phyloP scores from a whole-genome alignment of 2,888 invertebrate species.

The Doris montereyensis region DNA sequence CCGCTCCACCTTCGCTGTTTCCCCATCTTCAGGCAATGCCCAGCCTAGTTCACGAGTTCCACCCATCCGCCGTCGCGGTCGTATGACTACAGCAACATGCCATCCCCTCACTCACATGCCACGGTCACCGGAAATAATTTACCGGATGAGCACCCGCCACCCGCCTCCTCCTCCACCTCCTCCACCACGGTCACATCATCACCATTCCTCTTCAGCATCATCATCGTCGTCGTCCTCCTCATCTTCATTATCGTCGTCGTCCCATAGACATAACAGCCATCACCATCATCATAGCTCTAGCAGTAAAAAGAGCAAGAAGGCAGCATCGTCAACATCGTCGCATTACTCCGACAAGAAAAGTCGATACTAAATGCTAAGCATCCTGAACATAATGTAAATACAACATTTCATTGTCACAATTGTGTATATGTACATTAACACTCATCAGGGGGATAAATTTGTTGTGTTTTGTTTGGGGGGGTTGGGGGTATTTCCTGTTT shows the following conservation, averaged over 20 bases:
- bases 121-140: conserved; percentile 26
- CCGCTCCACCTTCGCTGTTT: background rate
- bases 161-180: conserved; percentile 35
- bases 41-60: conserved; percentile 22
- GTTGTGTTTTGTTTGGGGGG: no score
- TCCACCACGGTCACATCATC: conserved; percentile 23
- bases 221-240: conserved; percentile 33
- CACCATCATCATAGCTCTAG: conserved; percentile 33
- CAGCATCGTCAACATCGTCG: conserved; percentile 30
- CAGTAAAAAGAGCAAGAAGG: conserved; percentile 39
- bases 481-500: no score
- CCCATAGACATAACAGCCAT: conserved; percentile 21
- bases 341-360: conserved; percentile 35
- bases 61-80: background rate
- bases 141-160: conserved; percentile 38
- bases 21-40: conserved; percentile 5
- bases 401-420: no score
- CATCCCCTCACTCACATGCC: conserved; percentile 33
- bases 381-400: no score
- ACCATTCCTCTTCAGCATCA: conserved; percentile 17
- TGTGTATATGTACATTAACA: no score
- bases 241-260: conserved; percentile 20
- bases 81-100: conserved; percentile 32
- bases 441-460: no score
- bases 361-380: conserved; percentile 25